A percentile compares a stretch with the other conserved stretches of the same genome.
Conservation (phyloP, 2,113 vertebrate genomes). For the Corythaixoides concolor region DNA sequence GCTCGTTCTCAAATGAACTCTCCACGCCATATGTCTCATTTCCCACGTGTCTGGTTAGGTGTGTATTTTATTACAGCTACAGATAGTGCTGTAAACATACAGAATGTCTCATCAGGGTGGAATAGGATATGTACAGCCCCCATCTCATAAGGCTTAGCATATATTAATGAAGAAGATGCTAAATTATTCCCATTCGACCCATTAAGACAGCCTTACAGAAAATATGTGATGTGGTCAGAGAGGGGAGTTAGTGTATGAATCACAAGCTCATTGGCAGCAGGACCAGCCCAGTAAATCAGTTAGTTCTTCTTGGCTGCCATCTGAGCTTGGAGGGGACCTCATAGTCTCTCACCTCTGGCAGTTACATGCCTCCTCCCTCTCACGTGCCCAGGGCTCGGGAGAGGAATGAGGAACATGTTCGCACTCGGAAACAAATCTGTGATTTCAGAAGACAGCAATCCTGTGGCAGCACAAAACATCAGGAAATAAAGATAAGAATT, state of each 20-base stretch:
- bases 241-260: slow-evolving; percentile 35
- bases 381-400: neutral
- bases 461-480: neutral
- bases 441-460: neutral
- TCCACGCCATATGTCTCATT: neutral
- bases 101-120: neutral
- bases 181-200: slow-evolving; percentile 24
- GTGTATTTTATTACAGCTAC: neutral
- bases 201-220: slow-evolving; percentile 33
- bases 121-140: neutral
- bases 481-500: neutral
- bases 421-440: neutral
- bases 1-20: neutral
- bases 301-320: slow-evolving; percentile 28
- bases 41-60: neutral
- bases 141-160: neutral
- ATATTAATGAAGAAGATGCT: slow-evolving; percentile 45
- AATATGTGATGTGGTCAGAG: slow-evolving; percentile 15
- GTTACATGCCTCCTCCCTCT: neutral
- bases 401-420: neutral
- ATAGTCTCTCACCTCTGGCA: neutral
- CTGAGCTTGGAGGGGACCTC: neutral
- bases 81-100: neutral
- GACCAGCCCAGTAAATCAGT: slow-evolving; percentile 41
- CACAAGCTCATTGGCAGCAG: neutral